Conservation (phyloP, 1,140 invertebrate species). For the Goniozus legneri region DNA sequence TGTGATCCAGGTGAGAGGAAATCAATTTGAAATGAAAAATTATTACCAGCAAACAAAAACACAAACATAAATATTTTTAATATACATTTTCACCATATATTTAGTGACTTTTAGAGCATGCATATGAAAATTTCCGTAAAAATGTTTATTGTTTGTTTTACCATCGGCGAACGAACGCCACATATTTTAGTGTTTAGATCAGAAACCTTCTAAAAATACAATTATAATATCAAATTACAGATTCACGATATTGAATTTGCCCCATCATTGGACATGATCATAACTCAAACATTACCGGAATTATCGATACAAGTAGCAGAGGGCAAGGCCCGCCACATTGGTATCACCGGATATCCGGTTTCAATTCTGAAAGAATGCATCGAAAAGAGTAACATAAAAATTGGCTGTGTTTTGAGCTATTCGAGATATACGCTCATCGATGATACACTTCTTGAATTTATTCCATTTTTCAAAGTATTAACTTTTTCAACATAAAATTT, state of each 20-base stretch:
- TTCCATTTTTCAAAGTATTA: constrained; percentile 71
- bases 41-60: background rate
- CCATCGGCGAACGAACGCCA: too few species aligned
- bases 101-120: too few species aligned
- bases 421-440: constrained; percentile 77
- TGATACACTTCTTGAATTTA: constrained; percentile 68
- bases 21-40: constrained; percentile 6
- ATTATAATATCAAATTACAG: too few species aligned
- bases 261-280: constrained; percentile 68
- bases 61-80: background rate
- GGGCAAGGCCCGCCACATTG: constrained; percentile 80
- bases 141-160: too few species aligned
- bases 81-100: constrained; percentile 4
- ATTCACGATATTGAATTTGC: constrained; percentile 91
- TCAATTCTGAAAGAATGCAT: constrained; percentile 71
- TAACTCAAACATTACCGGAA: constrained; percentile 83
- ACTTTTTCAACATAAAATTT: constrained; percentile 4
- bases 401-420: constrained; percentile 76
- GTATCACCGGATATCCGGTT: constrained; percentile 85
- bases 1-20: constrained; percentile 81
- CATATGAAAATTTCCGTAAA: too few species aligned
- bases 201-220: too few species aligned
- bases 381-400: constrained; percentile 63
- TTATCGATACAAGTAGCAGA: constrained; percentile 68
- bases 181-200: too few species aligned